Conservation (phyloP, 2,888 invertebrate species). For the Venusia cambrica region DNA sequence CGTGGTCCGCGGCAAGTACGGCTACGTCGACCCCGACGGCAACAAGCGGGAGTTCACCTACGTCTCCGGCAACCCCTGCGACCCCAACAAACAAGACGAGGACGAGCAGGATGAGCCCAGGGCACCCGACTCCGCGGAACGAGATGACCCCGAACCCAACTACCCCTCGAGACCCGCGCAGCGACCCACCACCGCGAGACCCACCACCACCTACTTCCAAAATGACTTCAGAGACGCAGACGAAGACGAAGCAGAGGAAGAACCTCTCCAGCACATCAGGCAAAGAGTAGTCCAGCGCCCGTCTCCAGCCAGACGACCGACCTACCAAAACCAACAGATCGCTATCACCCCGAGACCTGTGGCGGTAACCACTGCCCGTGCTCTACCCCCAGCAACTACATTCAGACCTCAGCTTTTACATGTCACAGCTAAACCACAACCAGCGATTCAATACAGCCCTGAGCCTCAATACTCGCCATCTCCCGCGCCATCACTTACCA, state of each 20-base stretch:
- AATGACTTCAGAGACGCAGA: constrained; percentile 85
- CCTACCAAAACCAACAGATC: constrained; percentile 75
- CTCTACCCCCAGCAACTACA: constrained; percentile 84
- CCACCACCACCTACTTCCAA: constrained; percentile 86
- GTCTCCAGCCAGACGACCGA: constrained; percentile 58
- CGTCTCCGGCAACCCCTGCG: constrained; percentile 92
- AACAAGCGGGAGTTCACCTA: constrained; percentile 93
- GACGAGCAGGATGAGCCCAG: constrained; percentile 81
- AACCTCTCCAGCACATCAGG: constrained; percentile 69
- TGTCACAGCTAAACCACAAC: constrained; percentile 79
- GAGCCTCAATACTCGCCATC: constrained; percentile 52
- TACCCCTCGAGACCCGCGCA: constrained; percentile 71
- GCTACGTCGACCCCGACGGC: constrained; percentile 92
- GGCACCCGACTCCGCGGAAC: constrained; percentile 79
- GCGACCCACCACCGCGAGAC: constrained; percentile 72
- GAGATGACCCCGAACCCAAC: constrained; percentile 84
- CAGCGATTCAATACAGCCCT: constrained; percentile 72
- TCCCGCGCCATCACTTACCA: constrained; percentile 53
- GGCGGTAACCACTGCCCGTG: constrained; percentile 69
- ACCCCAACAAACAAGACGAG: constrained; percentile 89
- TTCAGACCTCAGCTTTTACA: constrained; percentile 83
- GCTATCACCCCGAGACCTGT: constrained; percentile 83
- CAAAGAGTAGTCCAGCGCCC: constrained; percentile 75
- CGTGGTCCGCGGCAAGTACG: constrained; percentile 92
- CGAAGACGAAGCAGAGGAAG: constrained; percentile 81